phyloP scores from a whole-genome alignment of 2,113 vertebrate species.

The Vidua macroura region DNA sequence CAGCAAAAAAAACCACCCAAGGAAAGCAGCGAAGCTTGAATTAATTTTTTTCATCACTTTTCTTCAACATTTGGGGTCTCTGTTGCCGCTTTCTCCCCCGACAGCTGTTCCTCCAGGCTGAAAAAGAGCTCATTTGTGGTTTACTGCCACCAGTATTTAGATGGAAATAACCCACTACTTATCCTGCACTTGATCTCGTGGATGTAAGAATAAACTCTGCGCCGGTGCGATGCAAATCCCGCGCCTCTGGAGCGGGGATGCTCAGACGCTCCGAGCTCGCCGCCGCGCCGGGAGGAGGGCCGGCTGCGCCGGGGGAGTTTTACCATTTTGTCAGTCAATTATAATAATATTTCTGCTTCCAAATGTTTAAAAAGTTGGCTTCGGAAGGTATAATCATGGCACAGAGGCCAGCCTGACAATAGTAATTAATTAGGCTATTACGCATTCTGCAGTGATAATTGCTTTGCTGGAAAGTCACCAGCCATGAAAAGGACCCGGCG shows the following conservation, averaged over 20 bases:
- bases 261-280: neutral
- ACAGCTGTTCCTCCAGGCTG: slow-evolving; percentile 49
- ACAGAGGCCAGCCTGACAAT: slow-evolving; percentile 95
- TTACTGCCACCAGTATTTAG: slow-evolving; percentile 52
- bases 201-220: slow-evolving; percentile 25
- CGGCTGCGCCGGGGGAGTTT: slow-evolving; percentile 34
- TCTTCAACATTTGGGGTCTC: slow-evolving; percentile 58
- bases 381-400: slow-evolving; percentile 89
- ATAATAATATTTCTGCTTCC: slow-evolving; percentile 80
- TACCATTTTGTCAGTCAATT: slow-evolving; percentile 76
- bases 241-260: neutral
- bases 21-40: neutral
- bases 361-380: slow-evolving; percentile 84
- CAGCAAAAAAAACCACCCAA: neutral
- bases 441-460: slow-evolving; percentile 99
- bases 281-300: neutral
- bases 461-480: slow-evolving; percentile 99
- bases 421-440: slow-evolving; percentile 99
- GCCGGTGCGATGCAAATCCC: slow-evolving; percentile 18
- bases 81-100: slow-evolving; percentile 36
- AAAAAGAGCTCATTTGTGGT: slow-evolving; percentile 55
- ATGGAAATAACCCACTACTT: slow-evolving; percentile 62
- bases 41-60: slow-evolving; percentile 50
- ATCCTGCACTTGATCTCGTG: slow-evolving; percentile 33
- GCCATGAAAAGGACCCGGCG: slow-evolving; percentile 85